Percentiles rank a stretch among this genome's conserved stretches.
phyloP scores from a whole-genome alignment of 2,888 invertebrate species.

The Papilio elwesi region DNA sequence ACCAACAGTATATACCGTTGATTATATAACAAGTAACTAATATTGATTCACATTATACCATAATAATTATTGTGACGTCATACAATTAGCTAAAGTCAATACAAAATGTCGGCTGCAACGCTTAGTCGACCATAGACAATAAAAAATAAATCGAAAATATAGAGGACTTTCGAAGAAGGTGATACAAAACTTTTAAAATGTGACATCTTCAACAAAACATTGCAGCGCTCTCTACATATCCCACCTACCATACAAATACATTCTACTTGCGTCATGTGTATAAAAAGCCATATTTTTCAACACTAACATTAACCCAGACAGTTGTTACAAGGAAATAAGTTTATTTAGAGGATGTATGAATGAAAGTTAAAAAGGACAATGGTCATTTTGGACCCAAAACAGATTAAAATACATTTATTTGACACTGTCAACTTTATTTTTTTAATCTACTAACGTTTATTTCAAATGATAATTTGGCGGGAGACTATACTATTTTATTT shows the following conservation, averaged over 20 bases:
- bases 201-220: conserved; percentile 56
- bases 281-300: conserved; percentile 73
- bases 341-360: conserved; percentile 37
- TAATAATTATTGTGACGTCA: conserved; percentile 75
- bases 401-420: conserved; percentile 37
- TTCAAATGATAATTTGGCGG: conserved; percentile 30
- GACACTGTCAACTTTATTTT: conserved; percentile 18
- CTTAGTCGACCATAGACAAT: conserved; percentile 51
- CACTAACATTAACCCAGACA: conserved; percentile 59
- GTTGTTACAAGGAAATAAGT: conserved; percentile 34
- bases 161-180: conserved; percentile 53
- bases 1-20: conserved; percentile 67
- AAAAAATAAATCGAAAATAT: conserved; percentile 43
- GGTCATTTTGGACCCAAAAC: conserved; percentile 51
- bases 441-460: conserved; percentile 23
- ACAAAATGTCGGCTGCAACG: conserved; percentile 70
- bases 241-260: conserved; percentile 73
- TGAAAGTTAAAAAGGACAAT: conserved; percentile 54
- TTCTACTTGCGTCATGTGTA: conserved; percentile 74
- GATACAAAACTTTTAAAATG: conserved; percentile 43
- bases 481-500: conserved; percentile 17
- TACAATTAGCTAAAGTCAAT: conserved; percentile 71
- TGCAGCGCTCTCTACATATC: conserved; percentile 65
- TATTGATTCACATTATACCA: conserved; percentile 67
- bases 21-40: conserved; percentile 80